Percentiles rank a stretch among this genome's conserved stretches.
Conservation (phyloP, 2,797 vertebrate species). For the Alauda arvensis region DNA sequence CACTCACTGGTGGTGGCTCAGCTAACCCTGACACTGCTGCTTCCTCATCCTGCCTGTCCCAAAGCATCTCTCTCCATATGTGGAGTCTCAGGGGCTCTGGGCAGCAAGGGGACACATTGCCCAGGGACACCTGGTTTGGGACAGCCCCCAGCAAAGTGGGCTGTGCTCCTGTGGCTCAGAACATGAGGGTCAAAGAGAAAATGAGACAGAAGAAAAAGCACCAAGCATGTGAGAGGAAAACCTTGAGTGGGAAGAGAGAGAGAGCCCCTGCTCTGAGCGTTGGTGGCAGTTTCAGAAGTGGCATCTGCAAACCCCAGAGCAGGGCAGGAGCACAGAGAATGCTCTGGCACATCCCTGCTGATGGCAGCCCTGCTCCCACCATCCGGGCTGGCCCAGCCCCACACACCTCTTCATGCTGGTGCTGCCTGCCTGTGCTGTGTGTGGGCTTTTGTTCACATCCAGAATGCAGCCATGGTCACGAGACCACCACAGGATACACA, state of each 20-base stretch:
- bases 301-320: background rate
- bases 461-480: background rate
- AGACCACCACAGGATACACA: background rate
- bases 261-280: rapidly evolving
- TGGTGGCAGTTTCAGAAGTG: background rate
- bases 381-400: background rate
- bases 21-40: background rate
- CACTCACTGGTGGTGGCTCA: background rate
- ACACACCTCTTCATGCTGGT: rapidly evolving
- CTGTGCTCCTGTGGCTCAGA: background rate
- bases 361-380: rapidly evolving
- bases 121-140: background rate
- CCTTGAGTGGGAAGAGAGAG: background rate
- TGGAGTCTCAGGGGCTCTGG: background rate
- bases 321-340: background rate
- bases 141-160: background rate
- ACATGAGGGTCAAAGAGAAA: background rate
- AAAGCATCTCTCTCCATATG: background rate
- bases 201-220: background rate
- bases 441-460: background rate
- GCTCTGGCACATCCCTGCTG: rapidly evolving
- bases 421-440: background rate
- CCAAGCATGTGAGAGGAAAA: background rate
- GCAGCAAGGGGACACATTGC: background rate
- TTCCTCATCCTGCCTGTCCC: background rate